Percentiles rank a stretch among this genome's conserved stretches.
phyloP scores from a whole-genome alignment of 2,888 invertebrate species.

The Phrixothrix hirtus region DNA sequence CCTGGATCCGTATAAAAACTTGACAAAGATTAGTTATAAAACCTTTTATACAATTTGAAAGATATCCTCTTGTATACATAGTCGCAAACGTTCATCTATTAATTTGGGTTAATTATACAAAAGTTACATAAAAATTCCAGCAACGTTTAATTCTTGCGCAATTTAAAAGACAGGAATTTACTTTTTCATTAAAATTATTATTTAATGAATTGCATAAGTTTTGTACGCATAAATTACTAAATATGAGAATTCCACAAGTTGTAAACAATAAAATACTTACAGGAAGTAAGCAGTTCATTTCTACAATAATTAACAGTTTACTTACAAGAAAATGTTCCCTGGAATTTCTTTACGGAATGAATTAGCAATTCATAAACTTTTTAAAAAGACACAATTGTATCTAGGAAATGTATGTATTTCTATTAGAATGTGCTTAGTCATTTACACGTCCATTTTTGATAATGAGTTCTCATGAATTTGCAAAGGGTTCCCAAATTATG shows the following conservation, averaged over 20 bases:
- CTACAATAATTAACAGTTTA: slow-evolving; percentile 19
- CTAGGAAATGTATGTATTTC: slow-evolving; percentile 15
- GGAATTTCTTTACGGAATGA: slow-evolving; percentile 16
- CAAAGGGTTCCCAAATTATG: neutral
- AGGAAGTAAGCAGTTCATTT: slow-evolving; percentile 17
- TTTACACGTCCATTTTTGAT: slow-evolving; percentile 4
- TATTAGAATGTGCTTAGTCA: slow-evolving; percentile 9
- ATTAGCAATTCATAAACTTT: slow-evolving; percentile 21
- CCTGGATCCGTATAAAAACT: too few species aligned
- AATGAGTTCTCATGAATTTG: slow-evolving; percentile 2
- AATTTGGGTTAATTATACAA: neutral
- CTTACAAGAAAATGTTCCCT: slow-evolving; percentile 14
- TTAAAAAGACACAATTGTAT: slow-evolving; percentile 13
- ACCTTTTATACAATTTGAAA: too few species aligned
- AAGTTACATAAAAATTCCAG: neutral
- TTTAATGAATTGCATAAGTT: neutral
- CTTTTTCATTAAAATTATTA: neutral
- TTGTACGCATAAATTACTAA: too few species aligned
- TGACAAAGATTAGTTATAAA: too few species aligned
- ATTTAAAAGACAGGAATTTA: neutral
- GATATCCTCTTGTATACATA: too few species aligned
- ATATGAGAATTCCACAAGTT: neutral
- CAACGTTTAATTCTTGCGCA: neutral
- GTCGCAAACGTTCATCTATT: too few species aligned
- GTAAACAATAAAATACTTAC: slow-evolving; percentile 7